Conservation (phyloP, 2,113 vertebrate species). For the Saimiri boliviensis region DNA sequence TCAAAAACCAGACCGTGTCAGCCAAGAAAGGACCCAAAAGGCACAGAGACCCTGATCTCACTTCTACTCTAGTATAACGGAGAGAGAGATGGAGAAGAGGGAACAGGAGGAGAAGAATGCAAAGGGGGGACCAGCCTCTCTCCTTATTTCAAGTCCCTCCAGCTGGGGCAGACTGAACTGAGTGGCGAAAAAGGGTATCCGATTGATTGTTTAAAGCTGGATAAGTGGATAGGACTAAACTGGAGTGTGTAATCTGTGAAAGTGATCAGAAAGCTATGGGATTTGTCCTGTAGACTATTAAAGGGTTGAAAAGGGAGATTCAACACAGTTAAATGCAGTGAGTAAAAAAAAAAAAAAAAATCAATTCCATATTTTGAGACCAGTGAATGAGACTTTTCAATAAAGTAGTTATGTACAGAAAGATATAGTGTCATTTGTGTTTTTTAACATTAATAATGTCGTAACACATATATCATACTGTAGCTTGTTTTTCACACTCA, state of each 20-base stretch:
- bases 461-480: background rate
- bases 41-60: background rate
- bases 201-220: background rate
- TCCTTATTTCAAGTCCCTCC: background rate
- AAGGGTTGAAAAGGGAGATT: background rate
- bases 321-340: background rate
- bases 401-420: background rate
- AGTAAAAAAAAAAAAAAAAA: background rate
- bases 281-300: background rate
- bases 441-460: constrained; percentile 38
- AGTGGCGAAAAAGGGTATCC: background rate
- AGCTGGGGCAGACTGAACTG: background rate
- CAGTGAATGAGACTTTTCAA: constrained; percentile 50
- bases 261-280: background rate
- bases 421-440: background rate
- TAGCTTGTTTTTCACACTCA: background rate
- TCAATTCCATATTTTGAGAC: background rate
- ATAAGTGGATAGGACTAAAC: background rate
- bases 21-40: background rate
- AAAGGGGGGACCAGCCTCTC: background rate
- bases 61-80: no score
- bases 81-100: background rate
- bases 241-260: background rate
- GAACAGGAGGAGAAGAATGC: background rate
- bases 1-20: background rate